These are phyloP conservation scores for Drosophila serrata DNA, from an alignment of 1,140 invertebrate genomes.

Conservation along the genomic window DNA sequence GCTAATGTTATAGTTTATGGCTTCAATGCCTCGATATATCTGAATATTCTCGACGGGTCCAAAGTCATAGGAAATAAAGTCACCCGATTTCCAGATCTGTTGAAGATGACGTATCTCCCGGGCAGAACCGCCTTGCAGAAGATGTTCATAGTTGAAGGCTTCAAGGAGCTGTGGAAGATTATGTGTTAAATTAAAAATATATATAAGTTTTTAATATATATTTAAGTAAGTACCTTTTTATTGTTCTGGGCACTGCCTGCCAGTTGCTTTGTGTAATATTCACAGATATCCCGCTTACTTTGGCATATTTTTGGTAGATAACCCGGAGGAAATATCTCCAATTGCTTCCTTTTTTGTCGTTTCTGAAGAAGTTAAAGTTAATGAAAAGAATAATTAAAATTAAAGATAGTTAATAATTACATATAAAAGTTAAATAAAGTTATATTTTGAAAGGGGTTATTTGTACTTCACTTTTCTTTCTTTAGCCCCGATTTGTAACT, in stretches of 20 bases:
- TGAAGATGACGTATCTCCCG: conserved; percentile 71
- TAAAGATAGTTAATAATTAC: not conserved
- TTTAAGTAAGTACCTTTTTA: conserved; percentile 45
- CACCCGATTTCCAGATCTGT: conserved; percentile 81
- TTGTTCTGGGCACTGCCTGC: conserved; percentile 60
- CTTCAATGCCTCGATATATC: conserved; percentile 85
- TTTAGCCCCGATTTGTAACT: not conserved
- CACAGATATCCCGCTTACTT: conserved; percentile 55
- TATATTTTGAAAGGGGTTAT: not conserved
- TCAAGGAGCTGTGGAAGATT: conserved; percentile 47
- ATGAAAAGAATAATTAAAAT: too few relatives aligned
- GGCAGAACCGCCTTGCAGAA: conserved; percentile 72
- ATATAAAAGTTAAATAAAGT: not conserved
- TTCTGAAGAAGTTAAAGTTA: conserved; percentile 17
- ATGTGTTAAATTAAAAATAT: not conserved
- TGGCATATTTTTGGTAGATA: conserved; percentile 53
- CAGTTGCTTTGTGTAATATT: conserved; percentile 63
- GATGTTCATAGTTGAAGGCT: conserved; percentile 64
- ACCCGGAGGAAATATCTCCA: conserved; percentile 58
- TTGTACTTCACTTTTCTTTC: not conserved
- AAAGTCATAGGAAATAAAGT: conserved; percentile 77
- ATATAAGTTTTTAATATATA: not conserved
- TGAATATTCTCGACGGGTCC: conserved; percentile 84
- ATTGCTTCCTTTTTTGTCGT: conserved; percentile 56
- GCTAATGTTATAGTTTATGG: conserved; percentile 87